These are phyloP conservation scores for Onychostruthus taczanowskii DNA, from an alignment of 2,113 vertebrate genomes.

Conservation along the genomic window DNA sequence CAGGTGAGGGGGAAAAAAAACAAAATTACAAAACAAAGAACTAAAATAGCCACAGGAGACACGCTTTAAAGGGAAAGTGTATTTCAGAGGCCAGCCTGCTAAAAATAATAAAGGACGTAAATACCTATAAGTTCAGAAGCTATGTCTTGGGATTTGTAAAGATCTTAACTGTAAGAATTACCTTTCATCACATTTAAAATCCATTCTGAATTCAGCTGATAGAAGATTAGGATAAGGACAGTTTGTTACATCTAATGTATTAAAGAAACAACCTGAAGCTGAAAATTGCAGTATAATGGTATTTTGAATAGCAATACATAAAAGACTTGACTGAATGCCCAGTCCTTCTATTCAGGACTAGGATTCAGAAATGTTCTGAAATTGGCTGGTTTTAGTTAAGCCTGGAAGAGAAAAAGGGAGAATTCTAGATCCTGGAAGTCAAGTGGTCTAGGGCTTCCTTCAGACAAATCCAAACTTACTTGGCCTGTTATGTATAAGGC, in stretches of 20 bases:
- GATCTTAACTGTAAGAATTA: neutral
- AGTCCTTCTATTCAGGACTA: neutral
- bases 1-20: fast-evolving
- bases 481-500: neutral
- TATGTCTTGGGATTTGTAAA: neutral
- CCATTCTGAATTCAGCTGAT: neutral
- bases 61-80: neutral
- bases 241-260: neutral
- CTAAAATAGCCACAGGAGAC: neutral
- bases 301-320: neutral
- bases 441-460: neutral
- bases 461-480: neutral
- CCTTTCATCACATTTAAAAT: neutral
- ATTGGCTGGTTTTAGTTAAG: neutral
- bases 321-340: neutral
- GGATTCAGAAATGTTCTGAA: neutral
- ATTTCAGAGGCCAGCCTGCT: neutral
- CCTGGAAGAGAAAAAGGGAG: neutral
- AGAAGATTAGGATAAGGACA: neutral
- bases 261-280: neutral
- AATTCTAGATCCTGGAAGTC: neutral
- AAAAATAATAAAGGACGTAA: neutral
- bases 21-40: neutral
- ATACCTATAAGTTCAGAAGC: neutral
- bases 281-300: neutral